Percentiles rank a stretch among this genome's conserved stretches.
phyloP scores from a whole-genome alignment of 2,888 invertebrate genomes.

The Dendrolimus houi region DNA sequence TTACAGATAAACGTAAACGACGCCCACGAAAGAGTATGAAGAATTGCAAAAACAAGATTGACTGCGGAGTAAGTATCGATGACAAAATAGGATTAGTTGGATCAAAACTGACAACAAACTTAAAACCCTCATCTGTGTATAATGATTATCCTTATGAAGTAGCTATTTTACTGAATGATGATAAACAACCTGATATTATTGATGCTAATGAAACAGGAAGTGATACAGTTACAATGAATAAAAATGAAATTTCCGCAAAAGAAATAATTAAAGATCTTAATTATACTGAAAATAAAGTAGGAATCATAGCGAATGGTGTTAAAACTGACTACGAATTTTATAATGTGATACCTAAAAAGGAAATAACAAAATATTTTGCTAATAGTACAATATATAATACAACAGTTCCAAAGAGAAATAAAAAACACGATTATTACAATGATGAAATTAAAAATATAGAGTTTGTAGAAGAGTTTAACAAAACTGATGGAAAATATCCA shows the following conservation, averaged over 20 bases:
- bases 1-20: slow-evolving; percentile 23
- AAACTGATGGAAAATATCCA: slow-evolving; percentile 17
- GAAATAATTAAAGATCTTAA: background rate
- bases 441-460: slow-evolving; percentile 32
- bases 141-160: slow-evolving; percentile 55
- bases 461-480: slow-evolving; percentile 29
- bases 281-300: background rate
- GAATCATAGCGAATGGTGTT: background rate
- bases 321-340: too few species aligned
- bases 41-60: slow-evolving; percentile 18
- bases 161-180: slow-evolving; percentile 31
- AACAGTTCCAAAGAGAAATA: slow-evolving; percentile 36
- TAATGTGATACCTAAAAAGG: too few species aligned
- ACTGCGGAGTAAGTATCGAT: slow-evolving; percentile 14
- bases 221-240: slow-evolving; percentile 6
- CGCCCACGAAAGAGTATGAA: slow-evolving; percentile 27
- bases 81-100: slow-evolving; percentile 16
- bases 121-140: slow-evolving; percentile 31
- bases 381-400: slow-evolving; percentile 3
- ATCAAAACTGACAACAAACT: slow-evolving; percentile 29
- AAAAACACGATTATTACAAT: slow-evolving; percentile 33
- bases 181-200: slow-evolving; percentile 9
- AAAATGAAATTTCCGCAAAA: slow-evolving; percentile 6
- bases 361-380: background rate
- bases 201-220: slow-evolving; percentile 5